Evolutionary conservation across 2,113 vertebrate genomes (phyloP), one percentile per base, ranked within the genome.

Genomic region (Tenrec ecaudatus): DNA sequence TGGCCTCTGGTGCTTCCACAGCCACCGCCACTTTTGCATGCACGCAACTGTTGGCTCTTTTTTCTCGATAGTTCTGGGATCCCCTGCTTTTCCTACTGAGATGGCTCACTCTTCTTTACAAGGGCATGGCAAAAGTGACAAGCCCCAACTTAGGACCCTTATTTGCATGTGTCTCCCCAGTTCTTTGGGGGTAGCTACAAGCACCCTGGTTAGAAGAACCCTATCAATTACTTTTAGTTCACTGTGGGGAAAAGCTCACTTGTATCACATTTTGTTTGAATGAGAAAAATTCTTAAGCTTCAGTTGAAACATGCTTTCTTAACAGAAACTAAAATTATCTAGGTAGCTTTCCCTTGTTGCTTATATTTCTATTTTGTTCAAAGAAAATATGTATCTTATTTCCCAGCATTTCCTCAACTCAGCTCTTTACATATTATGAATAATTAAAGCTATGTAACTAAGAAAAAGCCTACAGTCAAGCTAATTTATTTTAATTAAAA

Each of bases 401-500:
- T 90, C 29, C 12, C 60, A 93, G 78, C 23, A 88, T 96, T 93
- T 90, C 40, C 68, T 95, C 1, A 3, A 82, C 33, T 95, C 94
- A 94, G 94, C 78, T 91, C 73, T 96, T 96, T 95, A 92, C 75
- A 93, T 94, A 95, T 93, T 66, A 93, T 96, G 86, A 96, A 95
- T 96, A 93, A 97, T 97, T 96, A 94, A 97, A 96, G 90, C 27
- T 27, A 57, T 68, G 29, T 53, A 93, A 87, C 91, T 93, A 80
- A 85, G 90, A 94, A 93, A 95, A 95, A 92, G 66, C 83, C 62
- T 85, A 80, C 38, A 90, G 76, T 94, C 76, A 82, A 95, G 58
- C 77, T 95, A 96, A 96, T 96, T 96, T 91, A 92, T 92, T 97
- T 95, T 96, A 92, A 96, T 96, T 95, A 92, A 93, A 95, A 87